Base-by-base conservation (phyloP, 2,113 vertebrate genomes). In the Illadopsis cleaveri region DNA sequence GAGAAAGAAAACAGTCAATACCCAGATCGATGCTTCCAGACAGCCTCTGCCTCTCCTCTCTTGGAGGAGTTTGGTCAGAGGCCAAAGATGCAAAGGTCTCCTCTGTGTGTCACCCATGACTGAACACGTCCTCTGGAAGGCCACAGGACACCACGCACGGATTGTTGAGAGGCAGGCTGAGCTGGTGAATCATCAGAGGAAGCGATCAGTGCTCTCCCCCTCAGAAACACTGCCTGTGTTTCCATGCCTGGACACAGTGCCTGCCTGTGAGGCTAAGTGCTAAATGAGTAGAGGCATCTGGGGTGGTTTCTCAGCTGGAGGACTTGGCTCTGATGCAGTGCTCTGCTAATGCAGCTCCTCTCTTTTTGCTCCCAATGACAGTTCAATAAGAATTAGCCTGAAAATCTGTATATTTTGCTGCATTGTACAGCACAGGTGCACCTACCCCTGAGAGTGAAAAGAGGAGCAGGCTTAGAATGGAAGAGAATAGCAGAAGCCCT, bases 111-210 rank as follows among this genome's bases (percentile, higher is more conserved):
- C 56, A 82, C 44, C 66, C 23, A 11, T 2, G 75, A 61, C 33
- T 4, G 6, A 47, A 7, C 10, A 2, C 0, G 1, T 57, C 77
- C 72, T 89, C 69, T 54, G 81, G 72, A 83, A 84, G 42, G 57
- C n/a, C 21, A 31, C 0, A 1, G 54, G 44, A 51, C 50, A 44
- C 33, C 2, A 1, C 1, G 0, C 33, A 17, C 0, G 6, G n/a
- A 62, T 68, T 50, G 58, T 35, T 45, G 31, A 21, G 16, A 20
- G 28, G 37, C 71, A 76, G 38, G 24, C 57, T 80, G 0, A 0
- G 19, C 60, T 48, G 48, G 42, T 75, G 91, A 79, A 20, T 94
- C 66, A 76, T 20, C 4, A 4, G 30, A 27, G 16, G 16, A 85
- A 40, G 61, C 0, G 0, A 60, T 37, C 60, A 38, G 35, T 40